Evolutionary conservation across 2,113 vertebrate genomes (phyloP).

Genomic region (Crypturellus undulatus): DNA sequence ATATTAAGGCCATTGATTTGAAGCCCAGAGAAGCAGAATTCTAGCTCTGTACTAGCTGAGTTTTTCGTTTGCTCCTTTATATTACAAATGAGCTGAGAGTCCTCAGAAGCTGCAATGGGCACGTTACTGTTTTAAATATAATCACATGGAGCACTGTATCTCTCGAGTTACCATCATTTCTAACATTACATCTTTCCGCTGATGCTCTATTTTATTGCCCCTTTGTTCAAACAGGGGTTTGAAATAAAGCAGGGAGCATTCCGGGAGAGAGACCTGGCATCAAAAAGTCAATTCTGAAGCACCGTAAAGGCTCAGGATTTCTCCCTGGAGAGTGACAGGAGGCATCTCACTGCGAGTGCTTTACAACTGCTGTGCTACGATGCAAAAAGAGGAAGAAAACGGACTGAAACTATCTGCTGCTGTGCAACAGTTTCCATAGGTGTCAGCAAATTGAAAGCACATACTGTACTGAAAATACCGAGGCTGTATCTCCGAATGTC

Average conservation of each 20-base stretch:
- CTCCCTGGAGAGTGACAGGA: neutral
- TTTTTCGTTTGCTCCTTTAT: neutral
- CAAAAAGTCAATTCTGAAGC: neutral
- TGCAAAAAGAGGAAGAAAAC: neutral
- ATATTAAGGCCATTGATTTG: neutral
- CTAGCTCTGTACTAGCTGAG: neutral
- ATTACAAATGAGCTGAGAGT: neutral
- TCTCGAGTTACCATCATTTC: neutral
- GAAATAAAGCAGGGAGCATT: neutral
- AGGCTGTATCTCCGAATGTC: neutral
- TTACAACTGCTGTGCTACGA: neutral
- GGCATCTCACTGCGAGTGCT: neutral
- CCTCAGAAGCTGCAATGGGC: neutral
- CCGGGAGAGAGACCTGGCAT: neutral
- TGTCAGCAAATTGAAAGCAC: slow-evolving; percentile 32
- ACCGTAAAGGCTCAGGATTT: neutral
- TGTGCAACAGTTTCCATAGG: neutral
- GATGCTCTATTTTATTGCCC: neutral
- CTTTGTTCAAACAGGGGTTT: neutral
- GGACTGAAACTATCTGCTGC: slow-evolving; percentile 4
- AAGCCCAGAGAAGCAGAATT: neutral
- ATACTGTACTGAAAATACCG: neutral
- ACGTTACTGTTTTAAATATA: neutral
- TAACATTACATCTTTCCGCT: neutral
- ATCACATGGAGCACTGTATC: neutral